Conservation (phyloP, 2,113 vertebrate genomes). For the Psilopsiagon aymara region DNA sequence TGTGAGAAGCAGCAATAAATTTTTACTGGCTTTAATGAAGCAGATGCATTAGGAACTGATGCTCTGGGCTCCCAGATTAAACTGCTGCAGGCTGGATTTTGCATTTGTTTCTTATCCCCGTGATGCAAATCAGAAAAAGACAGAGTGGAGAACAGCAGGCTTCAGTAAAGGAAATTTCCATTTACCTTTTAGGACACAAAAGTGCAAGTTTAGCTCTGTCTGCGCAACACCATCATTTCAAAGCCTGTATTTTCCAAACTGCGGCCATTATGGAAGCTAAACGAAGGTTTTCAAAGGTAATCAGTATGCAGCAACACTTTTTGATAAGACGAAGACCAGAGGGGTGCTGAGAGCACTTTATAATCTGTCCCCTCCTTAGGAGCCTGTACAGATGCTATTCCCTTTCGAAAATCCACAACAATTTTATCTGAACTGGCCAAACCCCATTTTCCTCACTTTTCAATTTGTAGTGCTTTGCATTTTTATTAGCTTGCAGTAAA, state of each 20-base stretch:
- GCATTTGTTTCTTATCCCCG: neutral
- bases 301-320: neutral
- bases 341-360: neutral
- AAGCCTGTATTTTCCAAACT: neutral
- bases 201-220: neutral
- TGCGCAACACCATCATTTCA: neutral
- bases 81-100: neutral
- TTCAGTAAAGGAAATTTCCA: neutral
- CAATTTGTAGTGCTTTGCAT: neutral
- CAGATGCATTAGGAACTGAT: neutral
- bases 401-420: neutral
- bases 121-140: neutral
- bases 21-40: neutral
- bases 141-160: neutral
- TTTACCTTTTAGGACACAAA: neutral
- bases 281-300: neutral
- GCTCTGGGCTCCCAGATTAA: neutral
- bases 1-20: neutral
- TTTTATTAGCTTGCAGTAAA: conserved; percentile 3
- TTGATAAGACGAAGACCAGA: neutral
- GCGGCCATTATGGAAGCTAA: neutral
- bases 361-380: neutral
- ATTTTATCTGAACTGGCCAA: neutral
- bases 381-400: neutral
- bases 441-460: neutral